Base-by-base conservation (phyloP, 1,140 invertebrate genomes). In the Homalodisca vitripennis region DNA sequence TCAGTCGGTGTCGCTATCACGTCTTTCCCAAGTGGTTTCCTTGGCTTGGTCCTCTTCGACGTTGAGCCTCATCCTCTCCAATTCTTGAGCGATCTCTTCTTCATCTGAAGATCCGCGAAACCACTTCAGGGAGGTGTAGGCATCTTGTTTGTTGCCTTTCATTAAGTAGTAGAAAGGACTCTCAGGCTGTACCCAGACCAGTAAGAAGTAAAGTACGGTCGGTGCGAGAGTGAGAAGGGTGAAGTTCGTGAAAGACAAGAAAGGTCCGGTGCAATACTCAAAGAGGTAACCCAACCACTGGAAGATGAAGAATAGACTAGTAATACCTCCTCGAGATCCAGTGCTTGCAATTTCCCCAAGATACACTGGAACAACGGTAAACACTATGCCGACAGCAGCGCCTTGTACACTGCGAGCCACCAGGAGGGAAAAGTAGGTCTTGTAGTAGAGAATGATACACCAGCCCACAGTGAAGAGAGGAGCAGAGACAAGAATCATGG, bases 111-210 rank as follows among this genome's bases (percentile, higher is more conserved):
- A 77, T n/a, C 71, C 68, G 1, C 84, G 77, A 0, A 85, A 77
- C 77, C 81, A 82, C 48, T 80, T 79, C 0, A 85, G 71, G 0
- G 82, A 78, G 66, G 78, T 79, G 13, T 80, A 67, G 0, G 84
- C 83, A 22, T 83, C 80, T 22, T 81, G 78, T 31, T 79, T 78
- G 48, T 78, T 75, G 76, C 84, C 83, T 75, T 85, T 85, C 6
- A 80, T 79, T 0, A 92, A 78, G 31, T 88, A 80, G 72, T 85
- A 92, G 67, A 87, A 88, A 0, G 94, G 94, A 55, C 90, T 90
- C 76, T 96, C 94, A 0, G 93, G 93, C 82, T 94, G 89, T 47
- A 87, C 85, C 10, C 84, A 69, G 80, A 91, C 90, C 71, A 88
- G 86, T 0, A 84, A 68, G 0, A 90, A 73, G 78, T 92, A 90